Evolutionary conservation across 2,888 invertebrate species (phyloP), one percentile per base, ranked within the genome.

Genomic region (Drosophila melanosoma): DNA sequence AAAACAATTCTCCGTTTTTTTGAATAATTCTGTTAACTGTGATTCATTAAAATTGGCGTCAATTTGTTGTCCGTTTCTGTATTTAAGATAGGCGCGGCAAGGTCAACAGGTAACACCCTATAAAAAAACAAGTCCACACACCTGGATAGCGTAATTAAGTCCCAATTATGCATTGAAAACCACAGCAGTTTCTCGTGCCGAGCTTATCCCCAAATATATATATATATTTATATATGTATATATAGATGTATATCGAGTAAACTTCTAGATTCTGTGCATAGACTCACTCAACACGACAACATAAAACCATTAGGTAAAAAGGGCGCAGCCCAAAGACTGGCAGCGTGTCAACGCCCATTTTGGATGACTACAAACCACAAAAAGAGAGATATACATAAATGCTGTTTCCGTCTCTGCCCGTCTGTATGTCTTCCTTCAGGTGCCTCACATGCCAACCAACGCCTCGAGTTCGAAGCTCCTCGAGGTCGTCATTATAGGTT

Each of bases 281-380:
- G 35, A 36, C 36, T n/a, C 56, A 60, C 42, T 45, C 45, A 20
- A 20, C 33, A 61, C 65, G 70, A 56, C 61, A 66, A 77, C 84
- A 86, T 86, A 84, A 89, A 89, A 84, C 89, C 89, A 86, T 86
- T 89, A 89, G 79, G 67, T n/a, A 56, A 89, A 69, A 86, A 73
- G 69, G 73, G 89, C 85, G 87, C 82, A 84, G 76, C 76, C 69
- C 73, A 15, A 29, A 42, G 59, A 62, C 60, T 78, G 67, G 76
- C 70, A 66, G 74, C 85, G 73, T 78, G 85, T 85, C 86, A 72
- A 79, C 85, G 84, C 84, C 88, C 87, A 87, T 63, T 63, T 76
- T 69, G 66, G 61, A 58, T 70, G 71, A 61, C 56, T 42, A 38
- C 45, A 7, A 29, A 45, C 45, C 7, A n/a, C 29, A 8, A 32